A percentile compares a stretch with the other conserved stretches of the same genome.
These are phyloP conservation scores for Brachionus plicatilis DNA, from an alignment of 1,140 invertebrate species.

Conservation along the genomic window DNA sequence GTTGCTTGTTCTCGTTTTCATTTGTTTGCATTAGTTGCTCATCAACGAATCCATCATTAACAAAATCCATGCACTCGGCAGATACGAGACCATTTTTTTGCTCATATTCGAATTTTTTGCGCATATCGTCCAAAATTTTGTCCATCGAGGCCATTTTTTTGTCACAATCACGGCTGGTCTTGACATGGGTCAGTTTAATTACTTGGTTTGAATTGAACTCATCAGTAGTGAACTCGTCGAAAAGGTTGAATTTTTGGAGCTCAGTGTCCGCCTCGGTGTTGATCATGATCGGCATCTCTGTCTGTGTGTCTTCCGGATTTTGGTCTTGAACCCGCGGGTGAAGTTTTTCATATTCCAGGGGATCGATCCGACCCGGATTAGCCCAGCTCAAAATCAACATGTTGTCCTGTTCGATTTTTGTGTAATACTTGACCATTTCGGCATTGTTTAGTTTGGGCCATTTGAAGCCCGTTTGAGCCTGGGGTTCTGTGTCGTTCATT, in stretches of 20 bases:
- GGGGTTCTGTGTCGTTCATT: neutral
- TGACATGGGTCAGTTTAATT: neutral
- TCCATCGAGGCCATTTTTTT: conserved; percentile 24
- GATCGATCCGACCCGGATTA: conserved; percentile 4
- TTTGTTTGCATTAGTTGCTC: neutral
- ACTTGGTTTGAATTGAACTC: neutral
- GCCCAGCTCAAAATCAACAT: neutral
- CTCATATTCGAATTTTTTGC: conserved; percentile 18
- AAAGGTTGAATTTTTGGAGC: neutral
- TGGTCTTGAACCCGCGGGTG: neutral
- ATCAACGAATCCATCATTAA: neutral
- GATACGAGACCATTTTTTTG: neutral
- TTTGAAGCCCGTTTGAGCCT: neutral
- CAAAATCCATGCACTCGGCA: neutral
- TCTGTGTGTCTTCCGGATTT: neutral
- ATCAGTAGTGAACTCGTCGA: neutral
- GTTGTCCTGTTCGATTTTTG: neutral
- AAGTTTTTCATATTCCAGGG: neutral
- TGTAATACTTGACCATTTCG: neutral
- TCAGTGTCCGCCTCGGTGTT: neutral
- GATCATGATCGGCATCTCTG: neutral
- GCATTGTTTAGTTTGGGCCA: neutral
- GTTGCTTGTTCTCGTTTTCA: neutral
- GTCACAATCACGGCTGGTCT: neutral
- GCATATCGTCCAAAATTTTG: conserved; percentile 23